Evolutionary conservation across 1,140 invertebrate species (phyloP), one percentile per base, ranked within the genome.

Genomic region (Pentalonia nigronervosa): DNA sequence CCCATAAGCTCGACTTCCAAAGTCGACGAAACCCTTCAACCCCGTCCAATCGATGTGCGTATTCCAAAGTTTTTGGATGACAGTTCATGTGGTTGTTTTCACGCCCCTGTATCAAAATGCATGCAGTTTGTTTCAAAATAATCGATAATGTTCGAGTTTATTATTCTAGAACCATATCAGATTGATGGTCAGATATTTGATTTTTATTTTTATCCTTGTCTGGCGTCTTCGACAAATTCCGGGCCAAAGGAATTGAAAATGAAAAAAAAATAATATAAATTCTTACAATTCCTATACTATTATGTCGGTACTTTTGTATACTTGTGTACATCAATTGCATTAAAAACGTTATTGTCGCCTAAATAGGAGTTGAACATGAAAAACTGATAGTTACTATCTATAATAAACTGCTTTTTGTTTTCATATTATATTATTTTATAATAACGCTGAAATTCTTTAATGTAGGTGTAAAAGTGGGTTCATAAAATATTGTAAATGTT

Each of bases 1-100:
- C 90, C 90, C 67, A 91, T 81, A 91, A 91, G 90, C 90, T 91
- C 90, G 45, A 48, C 67, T 83, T 91, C 90, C 67, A 83, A 91
- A 91, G 67, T 91, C 90, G 67, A 83, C 45, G 56, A 47, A 76
- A 30, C 89, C 45, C 90, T 83, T 81, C 90, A 83, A n/a, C 36
- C 34, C 30, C 90, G 60, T 83, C 67, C 56, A 47, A 91, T 81
- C 67, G 67, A 83, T 45, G 89, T 47, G 56, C 41, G 67, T 36
- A 91, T 91, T 83, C n/a, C 47, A 36, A 83, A 76, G 67, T 91
- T 91, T 91, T 83, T 47, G 90, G 67, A 76, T 91, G 90, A 81
- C 67, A 91, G 67, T 76, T 81, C 90, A 36, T 83, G 67, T 47
- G 48, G 48, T 89, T 34, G 87, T 81, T 48, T 91, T 81, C 90